Percentiles rank a stretch among this genome's conserved stretches.
Evolutionary conservation across 2,888 invertebrate genomes (phyloP).

Genomic region (Andrena fulva): DNA sequence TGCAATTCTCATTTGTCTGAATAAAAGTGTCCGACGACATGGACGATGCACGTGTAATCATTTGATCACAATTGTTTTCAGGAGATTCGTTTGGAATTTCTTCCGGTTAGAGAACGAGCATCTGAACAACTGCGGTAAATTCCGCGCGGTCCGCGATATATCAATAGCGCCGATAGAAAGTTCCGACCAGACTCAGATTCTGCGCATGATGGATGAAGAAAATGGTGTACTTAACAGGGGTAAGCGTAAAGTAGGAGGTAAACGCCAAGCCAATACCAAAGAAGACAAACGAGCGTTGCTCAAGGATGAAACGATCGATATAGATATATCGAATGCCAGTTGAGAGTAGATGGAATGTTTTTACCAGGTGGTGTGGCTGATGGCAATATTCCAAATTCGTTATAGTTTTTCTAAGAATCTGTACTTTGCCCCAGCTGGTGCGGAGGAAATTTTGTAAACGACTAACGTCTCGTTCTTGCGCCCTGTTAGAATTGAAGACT

Average conservation of each 20-base stretch:
- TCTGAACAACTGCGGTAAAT: slow-evolving; percentile 99
- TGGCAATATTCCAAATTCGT: slow-evolving; percentile 29
- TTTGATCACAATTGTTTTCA: slow-evolving; percentile 79
- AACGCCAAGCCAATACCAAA: slow-evolving; percentile 81
- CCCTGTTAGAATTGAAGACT: slow-evolving; percentile 31
- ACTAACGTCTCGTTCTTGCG: slow-evolving; percentile 17
- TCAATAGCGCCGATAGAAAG: slow-evolving; percentile 97
- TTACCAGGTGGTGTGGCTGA: not conserved
- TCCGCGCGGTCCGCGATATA: slow-evolving; percentile 99
- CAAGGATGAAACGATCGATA: slow-evolving; percentile 83
- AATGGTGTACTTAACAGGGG: slow-evolving; percentile 93
- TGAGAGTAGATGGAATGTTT: slow-evolving; percentile 67
- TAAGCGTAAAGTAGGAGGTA: slow-evolving; percentile 85
- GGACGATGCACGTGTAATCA: not conserved
- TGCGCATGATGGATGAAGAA: slow-evolving; percentile 98
- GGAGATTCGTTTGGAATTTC: slow-evolving; percentile 99
- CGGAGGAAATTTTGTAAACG: slow-evolving; percentile 27
- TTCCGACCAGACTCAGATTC: slow-evolving; percentile 94
- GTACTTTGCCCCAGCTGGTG: not conserved
- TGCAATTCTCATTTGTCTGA: too few species aligned
- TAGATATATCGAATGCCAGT: slow-evolving; percentile 82
- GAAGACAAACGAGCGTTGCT: slow-evolving; percentile 85
- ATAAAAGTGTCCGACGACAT: too few species aligned
- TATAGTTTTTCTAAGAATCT: slow-evolving; percentile 5
- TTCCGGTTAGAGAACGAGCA: slow-evolving; percentile 99